These are phyloP conservation scores for Spisula solida DNA, from an alignment of 2,888 invertebrate species.

Conservation along the genomic window DNA sequence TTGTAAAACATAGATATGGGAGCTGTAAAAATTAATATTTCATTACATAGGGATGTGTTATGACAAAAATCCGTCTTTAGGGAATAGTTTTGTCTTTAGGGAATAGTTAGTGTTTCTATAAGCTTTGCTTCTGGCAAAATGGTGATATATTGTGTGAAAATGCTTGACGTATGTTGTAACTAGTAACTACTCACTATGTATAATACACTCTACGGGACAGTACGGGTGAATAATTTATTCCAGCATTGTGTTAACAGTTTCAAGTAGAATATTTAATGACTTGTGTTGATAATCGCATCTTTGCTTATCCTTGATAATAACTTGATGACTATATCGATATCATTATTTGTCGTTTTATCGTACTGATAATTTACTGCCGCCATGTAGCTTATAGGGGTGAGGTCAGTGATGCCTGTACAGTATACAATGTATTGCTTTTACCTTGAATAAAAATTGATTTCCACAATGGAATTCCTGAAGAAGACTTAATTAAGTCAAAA, in stretches of 20 bases:
- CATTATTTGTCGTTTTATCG: no score
- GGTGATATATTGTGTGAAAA: background rate
- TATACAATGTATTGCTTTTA: no score
- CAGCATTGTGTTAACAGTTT: background rate
- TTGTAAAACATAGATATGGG: background rate
- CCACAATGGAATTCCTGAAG: no score
- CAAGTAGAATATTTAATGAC: conserved; percentile 3
- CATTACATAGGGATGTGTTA: background rate
- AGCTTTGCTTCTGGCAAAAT: background rate
- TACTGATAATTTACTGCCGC: no score
- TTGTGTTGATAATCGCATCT: background rate
- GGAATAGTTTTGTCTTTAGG: background rate
- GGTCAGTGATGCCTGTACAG: no score
- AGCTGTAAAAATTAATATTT: conserved; percentile 15
- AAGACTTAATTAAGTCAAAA: no score
- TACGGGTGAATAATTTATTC: background rate
- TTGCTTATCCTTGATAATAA: background rate
- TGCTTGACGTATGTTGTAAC: background rate
- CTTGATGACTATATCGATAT: background rate
- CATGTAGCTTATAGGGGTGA: no score
- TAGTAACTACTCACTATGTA: background rate
- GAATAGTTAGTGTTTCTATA: background rate
- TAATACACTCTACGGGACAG: no score
- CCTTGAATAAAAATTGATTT: no score
- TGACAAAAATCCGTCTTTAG: background rate